phyloP scores from a whole-genome alignment of 2,888 invertebrate species.

The Cantharis flavilabris region DNA sequence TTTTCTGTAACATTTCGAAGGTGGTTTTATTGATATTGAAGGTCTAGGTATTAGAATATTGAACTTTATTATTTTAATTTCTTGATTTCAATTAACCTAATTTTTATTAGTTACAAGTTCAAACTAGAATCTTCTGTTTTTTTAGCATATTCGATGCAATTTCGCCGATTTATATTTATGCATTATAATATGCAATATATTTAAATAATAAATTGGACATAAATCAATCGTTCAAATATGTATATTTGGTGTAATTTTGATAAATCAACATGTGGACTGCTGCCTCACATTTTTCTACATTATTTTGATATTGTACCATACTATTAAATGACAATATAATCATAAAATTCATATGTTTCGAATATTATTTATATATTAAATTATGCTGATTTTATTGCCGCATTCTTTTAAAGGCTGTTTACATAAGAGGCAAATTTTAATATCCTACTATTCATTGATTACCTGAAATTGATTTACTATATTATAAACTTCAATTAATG shows the following conservation, averaged over 20 bases:
- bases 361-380: neutral
- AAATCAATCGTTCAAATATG: neutral
- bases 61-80: neutral
- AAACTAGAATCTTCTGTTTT: neutral
- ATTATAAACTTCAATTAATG: no score
- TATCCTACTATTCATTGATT: neutral
- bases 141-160: neutral
- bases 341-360: neutral
- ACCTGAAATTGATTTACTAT: neutral
- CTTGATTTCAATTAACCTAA: neutral
- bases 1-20: neutral
- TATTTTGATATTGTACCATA: neutral
- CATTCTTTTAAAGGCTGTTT: neutral
- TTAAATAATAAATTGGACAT: no score
- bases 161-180: neutral
- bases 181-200: no score
- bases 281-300: neutral
- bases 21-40: neutral
- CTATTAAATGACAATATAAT: neutral
- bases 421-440: neutral
- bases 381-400: neutral
- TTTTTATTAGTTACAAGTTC: neutral
- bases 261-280: neutral
- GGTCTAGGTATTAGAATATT: neutral
- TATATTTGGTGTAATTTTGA: neutral